A percentile compares a stretch with the other conserved stretches of the same genome.
These are phyloP conservation scores for Knipowitschia caucasica DNA, from an alignment of 2,797 vertebrate species.

Conservation along the genomic window DNA sequence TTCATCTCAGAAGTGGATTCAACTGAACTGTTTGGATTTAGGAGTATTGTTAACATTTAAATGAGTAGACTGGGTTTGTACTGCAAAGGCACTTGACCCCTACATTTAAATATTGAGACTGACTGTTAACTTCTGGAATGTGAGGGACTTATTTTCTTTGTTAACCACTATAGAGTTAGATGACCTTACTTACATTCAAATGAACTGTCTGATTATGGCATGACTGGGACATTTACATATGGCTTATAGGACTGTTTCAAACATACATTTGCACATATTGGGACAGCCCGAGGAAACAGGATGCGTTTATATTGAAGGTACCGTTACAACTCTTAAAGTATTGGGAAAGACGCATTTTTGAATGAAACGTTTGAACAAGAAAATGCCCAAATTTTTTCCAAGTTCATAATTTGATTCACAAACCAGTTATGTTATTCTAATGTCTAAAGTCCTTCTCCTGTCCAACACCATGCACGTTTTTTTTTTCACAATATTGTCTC, in stretches of 20 bases:
- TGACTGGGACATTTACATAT: not conserved
- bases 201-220: not conserved
- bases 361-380: too few species aligned
- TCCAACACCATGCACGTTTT: too few species aligned
- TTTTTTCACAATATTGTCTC: too few species aligned
- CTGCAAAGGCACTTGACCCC: not conserved
- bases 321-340: too few species aligned
- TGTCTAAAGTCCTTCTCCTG: too few species aligned
- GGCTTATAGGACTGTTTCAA: not conserved
- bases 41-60: not conserved
- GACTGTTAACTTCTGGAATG: not conserved
- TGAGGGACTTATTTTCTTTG: not conserved
- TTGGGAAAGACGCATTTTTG: too few species aligned
- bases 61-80: not conserved
- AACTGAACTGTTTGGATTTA: conserved; percentile 4
- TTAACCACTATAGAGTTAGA: not conserved
- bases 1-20: conserved; percentile 29
- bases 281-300: too few species aligned
- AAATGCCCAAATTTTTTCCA: too few species aligned
- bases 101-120: not conserved
- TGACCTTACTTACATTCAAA: not conserved
- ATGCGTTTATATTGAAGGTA: too few species aligned
- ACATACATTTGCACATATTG: not conserved
- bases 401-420: too few species aligned
- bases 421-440: too few species aligned